A percentile compares a stretch with the other conserved stretches of the same genome.
Conservation (phyloP, 1,140 invertebrate species). For the Heliconius hermathena region DNA sequence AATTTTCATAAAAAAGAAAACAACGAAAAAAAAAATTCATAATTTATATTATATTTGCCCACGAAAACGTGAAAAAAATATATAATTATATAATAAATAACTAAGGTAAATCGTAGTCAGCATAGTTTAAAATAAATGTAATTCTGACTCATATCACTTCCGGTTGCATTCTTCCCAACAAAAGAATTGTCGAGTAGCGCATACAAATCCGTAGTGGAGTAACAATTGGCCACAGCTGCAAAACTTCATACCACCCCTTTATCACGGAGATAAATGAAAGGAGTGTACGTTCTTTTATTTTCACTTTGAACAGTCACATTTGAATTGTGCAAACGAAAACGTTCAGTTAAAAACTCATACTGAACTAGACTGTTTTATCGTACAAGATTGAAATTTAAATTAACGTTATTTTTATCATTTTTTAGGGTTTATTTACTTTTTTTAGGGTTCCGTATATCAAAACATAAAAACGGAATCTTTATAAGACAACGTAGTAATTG, state of each 20-base stretch:
- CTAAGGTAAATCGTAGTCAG: neutral
- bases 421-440: neutral
- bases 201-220: constrained; percentile 57
- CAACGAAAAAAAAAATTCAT: no score
- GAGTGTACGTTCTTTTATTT: constrained; percentile 52
- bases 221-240: constrained; percentile 68
- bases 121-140: neutral
- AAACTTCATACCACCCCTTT: constrained; percentile 53
- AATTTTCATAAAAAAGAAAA: neutral
- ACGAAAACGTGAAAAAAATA: no score
- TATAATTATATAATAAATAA: no score
- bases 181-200: constrained; percentile 55
- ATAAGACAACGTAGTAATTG: no score
- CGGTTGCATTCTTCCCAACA: constrained; percentile 46
- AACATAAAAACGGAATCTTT: no score
- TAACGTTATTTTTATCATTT: neutral
- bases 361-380: neutral
- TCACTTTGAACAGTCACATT: constrained; percentile 61
- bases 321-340: constrained; percentile 59
- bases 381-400: neutral
- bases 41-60: no score
- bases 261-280: constrained; percentile 64
- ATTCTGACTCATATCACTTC: constrained; percentile 43
- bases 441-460: neutral
- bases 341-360: constrained; percentile 19